These are phyloP conservation scores for Drosophila grimshawi DNA, from an alignment of 1,140 invertebrate genomes.

Conservation along the genomic window DNA sequence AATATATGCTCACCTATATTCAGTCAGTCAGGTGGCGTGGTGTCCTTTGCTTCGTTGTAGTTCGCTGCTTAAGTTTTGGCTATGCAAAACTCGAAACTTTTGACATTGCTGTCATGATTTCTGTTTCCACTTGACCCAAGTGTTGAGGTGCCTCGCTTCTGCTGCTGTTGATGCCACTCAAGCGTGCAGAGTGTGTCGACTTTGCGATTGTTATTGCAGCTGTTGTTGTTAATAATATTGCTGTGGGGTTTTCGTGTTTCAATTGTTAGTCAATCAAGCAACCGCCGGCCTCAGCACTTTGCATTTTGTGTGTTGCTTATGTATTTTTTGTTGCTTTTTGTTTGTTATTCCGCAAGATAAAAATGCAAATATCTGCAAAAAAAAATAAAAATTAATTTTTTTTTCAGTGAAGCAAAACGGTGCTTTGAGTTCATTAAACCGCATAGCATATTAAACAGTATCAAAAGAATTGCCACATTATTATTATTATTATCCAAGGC, in stretches of 20 bases:
- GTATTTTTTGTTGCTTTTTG: conserved; percentile 6
- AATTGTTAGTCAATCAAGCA: conserved; percentile 60
- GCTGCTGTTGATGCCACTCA: conserved; percentile 45
- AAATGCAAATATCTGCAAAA: conserved; percentile 79
- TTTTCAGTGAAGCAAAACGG: conserved; percentile 48
- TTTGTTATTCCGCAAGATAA: conserved; percentile 64
- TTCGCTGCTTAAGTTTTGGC: conserved; percentile 12
- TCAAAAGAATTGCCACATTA: conserved; percentile 66
- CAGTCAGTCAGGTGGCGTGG: neutral
- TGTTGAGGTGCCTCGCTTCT: conserved; percentile 10
- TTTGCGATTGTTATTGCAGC: neutral
- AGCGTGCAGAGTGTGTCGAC: conserved; percentile 43
- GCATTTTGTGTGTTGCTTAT: conserved; percentile 59
- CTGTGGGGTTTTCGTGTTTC: conserved; percentile 31
- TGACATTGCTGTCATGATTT: conserved; percentile 38
- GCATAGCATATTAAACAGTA: neutral
- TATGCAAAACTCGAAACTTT: conserved; percentile 48
- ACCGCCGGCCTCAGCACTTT: conserved; percentile 67
- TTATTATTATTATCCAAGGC: conserved; percentile 31
- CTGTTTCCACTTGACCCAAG: conserved; percentile 43
- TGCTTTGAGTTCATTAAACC: conserved; percentile 43
- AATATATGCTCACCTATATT: neutral
- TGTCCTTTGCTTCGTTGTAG: neutral
- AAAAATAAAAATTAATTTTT: conserved; percentile 43
- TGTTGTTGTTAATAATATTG: conserved; percentile 27